Conservation (phyloP, 2,797 vertebrate species). For the Cygnus olor region DNA sequence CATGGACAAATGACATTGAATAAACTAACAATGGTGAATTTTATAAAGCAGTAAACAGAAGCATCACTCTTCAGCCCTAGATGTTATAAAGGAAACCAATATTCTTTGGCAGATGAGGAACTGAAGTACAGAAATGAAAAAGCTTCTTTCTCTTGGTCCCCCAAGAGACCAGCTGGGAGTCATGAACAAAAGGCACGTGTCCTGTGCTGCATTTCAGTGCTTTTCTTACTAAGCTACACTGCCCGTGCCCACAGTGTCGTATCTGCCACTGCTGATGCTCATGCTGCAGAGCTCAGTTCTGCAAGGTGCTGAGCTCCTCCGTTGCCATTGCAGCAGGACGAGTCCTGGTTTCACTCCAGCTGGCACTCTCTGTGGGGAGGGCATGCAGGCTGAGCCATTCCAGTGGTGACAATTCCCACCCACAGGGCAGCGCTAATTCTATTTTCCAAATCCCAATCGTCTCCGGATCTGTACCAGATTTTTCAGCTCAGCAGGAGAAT, state of each 20-base stretch:
- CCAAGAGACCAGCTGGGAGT: background rate
- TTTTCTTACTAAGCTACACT: background rate
- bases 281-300: background rate
- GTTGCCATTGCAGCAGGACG: accelerated
- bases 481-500: background rate
- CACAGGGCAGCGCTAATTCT: background rate
- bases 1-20: background rate
- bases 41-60: slow-evolving; percentile 5
- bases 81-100: background rate
- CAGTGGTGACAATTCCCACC: background rate
- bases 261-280: accelerated
- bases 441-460: background rate
- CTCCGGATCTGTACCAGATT: background rate
- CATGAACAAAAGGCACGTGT: background rate
- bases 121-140: background rate
- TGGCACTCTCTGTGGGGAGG: background rate
- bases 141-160: background rate
- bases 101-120: background rate
- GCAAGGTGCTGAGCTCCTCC: background rate
- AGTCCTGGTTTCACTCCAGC: background rate
- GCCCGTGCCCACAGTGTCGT: background rate
- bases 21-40: background rate
- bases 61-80: background rate
- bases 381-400: background rate
- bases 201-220: background rate